These are phyloP conservation scores for Spinus olivaceus DNA, from an alignment of 2,797 vertebrate species.

Conservation along the genomic window DNA sequence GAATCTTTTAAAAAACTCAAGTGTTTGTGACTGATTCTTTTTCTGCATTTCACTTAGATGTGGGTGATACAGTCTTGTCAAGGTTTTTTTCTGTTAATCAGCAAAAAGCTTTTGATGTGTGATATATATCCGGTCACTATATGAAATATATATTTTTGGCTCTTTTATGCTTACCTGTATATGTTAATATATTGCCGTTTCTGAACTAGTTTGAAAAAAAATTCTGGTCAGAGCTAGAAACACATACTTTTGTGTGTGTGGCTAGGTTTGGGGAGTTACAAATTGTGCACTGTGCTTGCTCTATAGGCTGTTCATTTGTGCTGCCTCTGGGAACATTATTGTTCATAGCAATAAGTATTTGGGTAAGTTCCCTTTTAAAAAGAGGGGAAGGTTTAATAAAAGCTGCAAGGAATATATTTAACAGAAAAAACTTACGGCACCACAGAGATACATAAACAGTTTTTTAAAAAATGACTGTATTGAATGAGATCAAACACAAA, in stretches of 20 bases:
- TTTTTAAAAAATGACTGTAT: background rate
- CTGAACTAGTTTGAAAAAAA: background rate
- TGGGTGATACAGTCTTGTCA: background rate
- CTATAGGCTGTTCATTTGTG: background rate
- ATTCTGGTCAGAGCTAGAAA: background rate
- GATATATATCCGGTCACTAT: background rate
- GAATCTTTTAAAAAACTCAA: background rate
- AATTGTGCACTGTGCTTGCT: background rate
- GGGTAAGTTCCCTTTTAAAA: background rate
- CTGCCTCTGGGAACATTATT: background rate
- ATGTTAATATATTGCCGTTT: background rate
- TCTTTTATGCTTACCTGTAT: background rate
- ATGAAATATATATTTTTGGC: accelerated
- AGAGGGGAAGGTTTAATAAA: background rate
- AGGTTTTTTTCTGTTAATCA: background rate
- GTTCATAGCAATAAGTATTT: background rate
- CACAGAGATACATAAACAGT: background rate
- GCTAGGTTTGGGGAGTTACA: background rate
- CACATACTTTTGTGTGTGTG: accelerated
- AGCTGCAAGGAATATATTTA: background rate
- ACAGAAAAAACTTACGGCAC: background rate
- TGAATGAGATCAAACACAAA: background rate
- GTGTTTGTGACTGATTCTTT: background rate
- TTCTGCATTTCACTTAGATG: background rate
- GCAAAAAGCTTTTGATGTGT: background rate